These are phyloP conservation scores for Cerastoderma edule DNA, from an alignment of 2,888 invertebrate genomes.

Conservation along the genomic window DNA sequence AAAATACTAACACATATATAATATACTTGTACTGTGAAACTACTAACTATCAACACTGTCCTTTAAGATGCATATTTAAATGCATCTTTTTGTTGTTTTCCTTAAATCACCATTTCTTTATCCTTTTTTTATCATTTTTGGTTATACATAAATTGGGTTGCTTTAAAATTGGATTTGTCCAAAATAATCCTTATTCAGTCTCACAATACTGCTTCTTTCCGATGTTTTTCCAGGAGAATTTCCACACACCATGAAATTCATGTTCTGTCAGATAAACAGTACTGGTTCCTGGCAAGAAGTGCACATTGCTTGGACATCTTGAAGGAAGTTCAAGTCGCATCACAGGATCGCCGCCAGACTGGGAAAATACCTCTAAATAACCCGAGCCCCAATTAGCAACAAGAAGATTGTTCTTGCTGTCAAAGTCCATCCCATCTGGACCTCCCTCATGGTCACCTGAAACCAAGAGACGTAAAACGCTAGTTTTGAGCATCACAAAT, in stretches of 20 bases:
- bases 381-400: conserved; percentile 79
- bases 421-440: conserved; percentile 82
- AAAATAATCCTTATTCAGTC: conserved; percentile 22
- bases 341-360: conserved; percentile 72
- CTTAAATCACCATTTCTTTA: too few relatives aligned
- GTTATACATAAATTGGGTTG: too few relatives aligned
- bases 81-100: too few relatives aligned
- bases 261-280: conserved; percentile 80
- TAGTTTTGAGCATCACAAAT: too few relatives aligned
- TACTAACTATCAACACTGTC: too few relatives aligned
- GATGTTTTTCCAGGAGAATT: conserved; percentile 76
- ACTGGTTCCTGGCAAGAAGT: conserved; percentile 75
- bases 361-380: conserved; percentile 79
- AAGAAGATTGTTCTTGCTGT: conserved; percentile 76
- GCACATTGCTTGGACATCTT: conserved; percentile 76
- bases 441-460: conserved; percentile 78
- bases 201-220: conserved; percentile 80
- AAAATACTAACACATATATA: too few relatives aligned
- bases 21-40: too few relatives aligned
- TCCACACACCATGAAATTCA: conserved; percentile 77
- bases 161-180: too few relatives aligned
- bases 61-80: too few relatives aligned
- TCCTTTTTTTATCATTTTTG: too few relatives aligned
- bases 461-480: too few relatives aligned
- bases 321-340: conserved; percentile 78